phyloP scores from a whole-genome alignment of 1,140 invertebrate species.

The Harlomillsia oculata region DNA sequence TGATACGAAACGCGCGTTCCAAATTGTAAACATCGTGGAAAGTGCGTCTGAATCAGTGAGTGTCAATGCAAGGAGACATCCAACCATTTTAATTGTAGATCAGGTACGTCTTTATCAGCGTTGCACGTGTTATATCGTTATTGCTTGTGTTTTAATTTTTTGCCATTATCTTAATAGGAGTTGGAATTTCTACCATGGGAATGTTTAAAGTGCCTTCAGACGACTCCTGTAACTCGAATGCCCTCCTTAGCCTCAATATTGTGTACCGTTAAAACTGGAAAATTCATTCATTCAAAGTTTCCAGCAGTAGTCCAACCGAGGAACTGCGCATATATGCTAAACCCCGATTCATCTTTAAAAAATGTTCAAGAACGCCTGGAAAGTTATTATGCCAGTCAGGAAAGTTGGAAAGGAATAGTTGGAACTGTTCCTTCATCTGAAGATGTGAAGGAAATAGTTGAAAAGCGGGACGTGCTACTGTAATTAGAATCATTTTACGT shows the following conservation, averaged over 20 bases:
- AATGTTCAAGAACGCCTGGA: conserved; percentile 27
- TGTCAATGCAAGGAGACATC: conserved; percentile 1
- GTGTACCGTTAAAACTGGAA: not conserved
- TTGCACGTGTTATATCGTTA: not conserved
- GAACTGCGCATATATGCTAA: conserved; percentile 24
- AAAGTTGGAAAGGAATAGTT: conserved; percentile 24
- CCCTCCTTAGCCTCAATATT: conserved; percentile 24
- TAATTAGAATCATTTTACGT: conserved; percentile 5
- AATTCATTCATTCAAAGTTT: not conserved
- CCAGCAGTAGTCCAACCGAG: conserved; percentile 7
- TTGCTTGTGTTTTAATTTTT: not conserved
- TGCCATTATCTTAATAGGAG: conserved; percentile 11
- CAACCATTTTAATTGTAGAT: conserved; percentile 33
- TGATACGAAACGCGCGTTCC: not conserved
- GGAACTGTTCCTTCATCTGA: conserved; percentile 5
- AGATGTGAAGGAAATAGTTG: conserved; percentile 20
- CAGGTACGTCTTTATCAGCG: conserved; percentile 7
- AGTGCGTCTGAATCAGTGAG: not conserved
- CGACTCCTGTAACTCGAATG: conserved; percentile 29
- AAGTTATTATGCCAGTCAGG: conserved; percentile 15
- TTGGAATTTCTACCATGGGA: conserved; percentile 32
- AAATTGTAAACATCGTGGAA: not conserved
- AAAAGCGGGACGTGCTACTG: conserved; percentile 27
- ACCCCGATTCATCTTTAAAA: conserved; percentile 27
- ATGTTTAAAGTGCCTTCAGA: conserved; percentile 14